These are phyloP conservation scores for Trachops cirrhosus DNA, from an alignment of 2,797 vertebrate genomes.

Conservation along the genomic window DNA sequence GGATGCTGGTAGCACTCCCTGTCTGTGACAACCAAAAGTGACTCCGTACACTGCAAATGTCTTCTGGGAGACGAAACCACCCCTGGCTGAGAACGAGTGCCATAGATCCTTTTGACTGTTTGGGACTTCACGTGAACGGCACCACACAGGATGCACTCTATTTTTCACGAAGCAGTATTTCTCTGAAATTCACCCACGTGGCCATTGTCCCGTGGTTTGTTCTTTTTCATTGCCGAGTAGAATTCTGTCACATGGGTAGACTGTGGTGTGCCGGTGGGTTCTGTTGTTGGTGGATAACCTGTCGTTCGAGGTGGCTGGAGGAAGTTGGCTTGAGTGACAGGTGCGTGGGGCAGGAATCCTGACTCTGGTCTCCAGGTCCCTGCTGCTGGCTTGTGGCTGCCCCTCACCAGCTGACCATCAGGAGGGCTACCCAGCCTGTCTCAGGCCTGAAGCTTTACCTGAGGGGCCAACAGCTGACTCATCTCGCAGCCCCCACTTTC, in stretches of 20 bases:
- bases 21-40: not conserved
- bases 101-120: accelerated
- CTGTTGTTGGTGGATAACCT: not conserved
- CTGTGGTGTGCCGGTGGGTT: accelerated
- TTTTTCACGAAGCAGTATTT: accelerated
- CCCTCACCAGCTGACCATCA: not conserved
- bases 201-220: no score
- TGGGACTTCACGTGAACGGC: not conserved
- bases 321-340: not conserved
- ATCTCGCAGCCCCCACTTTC: accelerated
- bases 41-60: not conserved
- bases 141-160: accelerated
- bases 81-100: not conserved
- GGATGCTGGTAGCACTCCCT: not conserved
- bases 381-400: not conserved
- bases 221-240: not conserved
- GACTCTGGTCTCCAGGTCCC: not conserved
- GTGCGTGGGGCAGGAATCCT: not conserved
- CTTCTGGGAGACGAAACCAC: not conserved
- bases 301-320: not conserved
- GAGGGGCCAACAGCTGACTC: accelerated
- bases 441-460: not conserved
- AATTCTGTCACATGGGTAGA: accelerated
- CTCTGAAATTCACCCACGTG: not conserved
- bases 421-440: not conserved